phyloP scores from a whole-genome alignment of 2,797 vertebrate genomes.

The Labroides dimidiatus region DNA sequence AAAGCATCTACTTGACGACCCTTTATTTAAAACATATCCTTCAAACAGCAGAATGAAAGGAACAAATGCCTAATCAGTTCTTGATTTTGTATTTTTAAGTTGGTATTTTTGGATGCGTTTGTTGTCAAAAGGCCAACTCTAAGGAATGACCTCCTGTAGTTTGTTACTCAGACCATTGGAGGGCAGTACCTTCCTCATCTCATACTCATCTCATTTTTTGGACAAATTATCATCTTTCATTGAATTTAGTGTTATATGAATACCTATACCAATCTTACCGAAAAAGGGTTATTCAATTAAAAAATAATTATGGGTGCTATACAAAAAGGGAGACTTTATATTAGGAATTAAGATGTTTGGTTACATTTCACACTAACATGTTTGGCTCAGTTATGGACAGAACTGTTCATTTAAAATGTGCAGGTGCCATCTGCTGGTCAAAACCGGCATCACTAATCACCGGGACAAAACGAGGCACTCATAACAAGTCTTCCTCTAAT shows the following conservation, averaged over 20 bases:
- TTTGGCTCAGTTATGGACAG: neutral
- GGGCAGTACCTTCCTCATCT: constrained; percentile 24
- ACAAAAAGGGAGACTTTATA: no score
- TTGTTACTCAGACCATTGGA: constrained; percentile 18
- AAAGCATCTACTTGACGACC: neutral
- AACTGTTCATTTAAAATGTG: constrained; percentile 29
- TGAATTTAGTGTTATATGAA: neutral
- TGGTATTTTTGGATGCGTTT: neutral
- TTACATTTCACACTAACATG: neutral
- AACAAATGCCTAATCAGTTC: neutral
- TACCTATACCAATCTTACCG: no score
- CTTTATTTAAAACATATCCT: neutral
- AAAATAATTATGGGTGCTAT: no score
- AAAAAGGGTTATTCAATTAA: no score
- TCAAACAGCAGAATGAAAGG: neutral
- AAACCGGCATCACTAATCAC: neutral
- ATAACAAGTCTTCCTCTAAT: neutral
- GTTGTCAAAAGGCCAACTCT: neutral
- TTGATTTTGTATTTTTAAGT: neutral
- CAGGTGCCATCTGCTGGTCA: constrained; percentile 58
- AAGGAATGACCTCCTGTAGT: constrained; percentile 1
- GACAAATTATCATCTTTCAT: neutral
- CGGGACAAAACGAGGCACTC: neutral
- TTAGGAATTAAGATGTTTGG: no score
- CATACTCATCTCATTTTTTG: no score